Conservation (phyloP, 2,888 invertebrate genomes). For the Oligia fasciuncula region DNA sequence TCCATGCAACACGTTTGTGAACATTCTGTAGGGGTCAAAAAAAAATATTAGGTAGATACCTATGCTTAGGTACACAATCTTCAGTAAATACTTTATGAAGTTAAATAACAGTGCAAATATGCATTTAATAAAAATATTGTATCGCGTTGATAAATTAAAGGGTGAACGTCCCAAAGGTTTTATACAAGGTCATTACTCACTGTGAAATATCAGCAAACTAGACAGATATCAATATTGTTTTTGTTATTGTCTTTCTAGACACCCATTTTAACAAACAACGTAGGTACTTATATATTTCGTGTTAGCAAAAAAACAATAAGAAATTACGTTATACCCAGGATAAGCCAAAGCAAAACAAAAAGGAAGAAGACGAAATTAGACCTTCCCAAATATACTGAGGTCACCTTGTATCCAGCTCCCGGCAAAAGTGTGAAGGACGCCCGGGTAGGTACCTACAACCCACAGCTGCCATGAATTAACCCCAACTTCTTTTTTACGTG, state of each 20-base stretch:
- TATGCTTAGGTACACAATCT: too few relatives aligned
- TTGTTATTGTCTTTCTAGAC: slow-evolving; percentile 15
- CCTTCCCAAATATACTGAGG: slow-evolving; percentile 55
- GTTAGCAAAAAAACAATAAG: slow-evolving; percentile 14
- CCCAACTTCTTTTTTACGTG: slow-evolving; percentile 31
- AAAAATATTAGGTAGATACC: too few relatives aligned
- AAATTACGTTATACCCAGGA: slow-evolving; percentile 24
- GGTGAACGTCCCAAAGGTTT: slow-evolving; percentile 53
- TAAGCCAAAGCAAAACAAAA: slow-evolving; percentile 39
- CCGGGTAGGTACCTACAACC: slow-evolving; percentile 28
- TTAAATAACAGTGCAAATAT: slow-evolving; percentile 37
- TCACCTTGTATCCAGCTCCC: slow-evolving; percentile 59
- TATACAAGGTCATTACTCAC: slow-evolving; percentile 49
- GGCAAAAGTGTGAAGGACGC: slow-evolving; percentile 52
- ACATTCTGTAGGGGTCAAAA: slow-evolving; percentile 9
- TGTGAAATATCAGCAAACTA: slow-evolving; percentile 16
- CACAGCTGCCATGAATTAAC: slow-evolving; percentile 35
- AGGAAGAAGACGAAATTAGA: slow-evolving; percentile 35
- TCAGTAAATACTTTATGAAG: neutral
- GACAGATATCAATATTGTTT: slow-evolving; percentile 26
- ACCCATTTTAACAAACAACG: neutral
- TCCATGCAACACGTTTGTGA: neutral
- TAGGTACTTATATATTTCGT: neutral
- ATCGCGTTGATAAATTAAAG: slow-evolving; percentile 40
- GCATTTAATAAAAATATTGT: slow-evolving; percentile 23